phyloP scores from a whole-genome alignment of 2,888 invertebrate species.

The Cyclophora punctaria region DNA sequence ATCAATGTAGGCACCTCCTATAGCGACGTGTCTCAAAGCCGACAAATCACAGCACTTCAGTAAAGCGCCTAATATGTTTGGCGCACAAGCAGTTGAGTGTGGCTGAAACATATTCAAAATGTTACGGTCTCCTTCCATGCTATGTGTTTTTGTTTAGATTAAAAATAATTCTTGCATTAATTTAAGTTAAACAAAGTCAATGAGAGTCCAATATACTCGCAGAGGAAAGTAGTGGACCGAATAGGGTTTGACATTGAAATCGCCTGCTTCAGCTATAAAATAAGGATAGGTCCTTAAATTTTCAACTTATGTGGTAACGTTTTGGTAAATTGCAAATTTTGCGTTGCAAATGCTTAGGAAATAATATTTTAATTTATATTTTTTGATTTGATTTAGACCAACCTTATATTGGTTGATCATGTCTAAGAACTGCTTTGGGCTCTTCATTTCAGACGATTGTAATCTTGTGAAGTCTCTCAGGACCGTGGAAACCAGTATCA shows the following conservation, averaged over 20 bases:
- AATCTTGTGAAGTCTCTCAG: constrained; percentile 30
- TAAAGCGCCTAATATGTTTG: constrained; percentile 41
- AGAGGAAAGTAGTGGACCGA: too few relatives aligned
- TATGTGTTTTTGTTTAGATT: not conserved
- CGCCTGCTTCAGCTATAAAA: not conserved
- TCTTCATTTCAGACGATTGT: constrained; percentile 30
- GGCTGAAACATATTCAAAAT: constrained; percentile 31
- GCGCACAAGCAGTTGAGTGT: constrained; percentile 39
- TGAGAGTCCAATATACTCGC: not conserved
- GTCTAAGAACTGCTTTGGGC: constrained; percentile 26
- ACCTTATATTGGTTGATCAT: constrained; percentile 42
- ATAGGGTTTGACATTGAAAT: not conserved
- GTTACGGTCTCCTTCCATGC: too few relatives aligned
- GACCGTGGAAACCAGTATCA: constrained; percentile 32
- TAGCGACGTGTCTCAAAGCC: constrained; percentile 41
- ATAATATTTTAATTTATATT: too few relatives aligned
- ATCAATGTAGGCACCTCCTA: constrained; percentile 41
- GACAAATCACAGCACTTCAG: constrained; percentile 38
- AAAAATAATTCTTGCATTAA: not conserved
- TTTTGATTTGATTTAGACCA: too few relatives aligned
- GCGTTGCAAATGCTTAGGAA: too few relatives aligned
- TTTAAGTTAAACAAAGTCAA: too few relatives aligned
- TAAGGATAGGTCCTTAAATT: too few relatives aligned
- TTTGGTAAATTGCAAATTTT: too few relatives aligned
- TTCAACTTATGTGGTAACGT: too few relatives aligned